Base-by-base conservation (phyloP, 1,140 invertebrate species). In the Steinernema khuongi region DNA sequence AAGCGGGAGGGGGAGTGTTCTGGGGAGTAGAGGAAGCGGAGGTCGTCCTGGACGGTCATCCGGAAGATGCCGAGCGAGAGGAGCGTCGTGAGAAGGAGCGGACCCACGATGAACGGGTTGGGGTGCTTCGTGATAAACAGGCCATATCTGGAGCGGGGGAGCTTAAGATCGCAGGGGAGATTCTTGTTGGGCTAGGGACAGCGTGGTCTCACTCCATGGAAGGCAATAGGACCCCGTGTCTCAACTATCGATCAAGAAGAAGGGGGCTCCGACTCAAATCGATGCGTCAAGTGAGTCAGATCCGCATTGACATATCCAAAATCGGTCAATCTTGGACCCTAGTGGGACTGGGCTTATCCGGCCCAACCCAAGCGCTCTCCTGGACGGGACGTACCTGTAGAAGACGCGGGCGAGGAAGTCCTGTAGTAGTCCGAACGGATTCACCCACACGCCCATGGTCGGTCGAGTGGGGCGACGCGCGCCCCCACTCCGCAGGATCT, bases 11-110 rank as follows among this genome's bases (percentile, higher is more conserved):
- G 70, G 22, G 82, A 84, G 68, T 83, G 72, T 67, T 81, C 79
- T 1, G 82, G 82, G 1, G 82, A 84, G 73, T 83, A 83, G 31
- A 83, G 60, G 69, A 83, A 83, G 22, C 82, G 80, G 33, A 83
- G 70, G 73, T 83, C 82, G 73, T 83, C 82, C 81, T 83, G 44
- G 66, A 80, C 79, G 41, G 74, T 31, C 32, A 85, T 43, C 71
- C 85, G 81, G 1, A 84, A 68, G 29, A 83, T 70, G 7, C 82
- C 82, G 28, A 83, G 72, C 26, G 79, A 79, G n/a, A 83, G 66
- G 22, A 84, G 14, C 22, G 44, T 70, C 19, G 82, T 83, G 14
- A 81, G 28, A 67, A 83, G 26, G 18, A 83, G 41, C 14, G 82
- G 82, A 30, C 69, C 33, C 26, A 84, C 69, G 29, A 80, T 79